Evolutionary conservation across 2,888 invertebrate species (phyloP).

Genomic region (Pycnomerus fuliginosus): DNA sequence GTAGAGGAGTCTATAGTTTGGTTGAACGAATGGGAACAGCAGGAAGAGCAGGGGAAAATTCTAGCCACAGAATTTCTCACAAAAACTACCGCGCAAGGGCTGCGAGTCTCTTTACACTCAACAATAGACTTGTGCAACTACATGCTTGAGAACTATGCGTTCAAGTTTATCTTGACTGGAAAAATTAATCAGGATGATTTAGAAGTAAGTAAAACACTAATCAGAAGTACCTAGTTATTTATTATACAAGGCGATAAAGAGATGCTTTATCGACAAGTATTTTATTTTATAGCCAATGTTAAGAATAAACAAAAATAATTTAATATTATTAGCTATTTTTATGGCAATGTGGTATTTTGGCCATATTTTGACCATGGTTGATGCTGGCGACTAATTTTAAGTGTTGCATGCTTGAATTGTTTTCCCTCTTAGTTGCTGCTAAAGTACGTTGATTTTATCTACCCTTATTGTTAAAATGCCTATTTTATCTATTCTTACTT

Average conservation of each 20-base stretch:
- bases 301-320: no score
- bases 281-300: not conserved
- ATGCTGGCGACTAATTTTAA: not conserved
- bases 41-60: slow-evolving; percentile 15
- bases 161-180: slow-evolving; percentile 25
- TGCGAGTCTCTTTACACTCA: slow-evolving; percentile 26
- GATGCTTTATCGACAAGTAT: not conserved
- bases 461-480: no score
- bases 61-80: slow-evolving; percentile 21
- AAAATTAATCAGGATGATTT: slow-evolving; percentile 31
- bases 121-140: slow-evolving; percentile 23
- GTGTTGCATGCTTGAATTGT: no score
- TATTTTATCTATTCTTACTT: no score
- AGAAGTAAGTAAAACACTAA: slow-evolving; percentile 23
- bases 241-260: no score
- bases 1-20: slow-evolving; percentile 18
- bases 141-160: slow-evolving; percentile 18
- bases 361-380: no score
- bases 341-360: no score
- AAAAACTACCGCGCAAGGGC: slow-evolving; percentile 26
- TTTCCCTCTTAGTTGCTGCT: no score
- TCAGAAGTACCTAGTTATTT: no score
- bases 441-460: no score
- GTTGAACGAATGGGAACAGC: slow-evolving; percentile 25
- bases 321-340: not conserved